Evolutionary conservation across 2,113 vertebrate genomes (phyloP), one percentile per base, ranked within the genome.

Genomic region (Dasyurus viverrinus): DNA sequence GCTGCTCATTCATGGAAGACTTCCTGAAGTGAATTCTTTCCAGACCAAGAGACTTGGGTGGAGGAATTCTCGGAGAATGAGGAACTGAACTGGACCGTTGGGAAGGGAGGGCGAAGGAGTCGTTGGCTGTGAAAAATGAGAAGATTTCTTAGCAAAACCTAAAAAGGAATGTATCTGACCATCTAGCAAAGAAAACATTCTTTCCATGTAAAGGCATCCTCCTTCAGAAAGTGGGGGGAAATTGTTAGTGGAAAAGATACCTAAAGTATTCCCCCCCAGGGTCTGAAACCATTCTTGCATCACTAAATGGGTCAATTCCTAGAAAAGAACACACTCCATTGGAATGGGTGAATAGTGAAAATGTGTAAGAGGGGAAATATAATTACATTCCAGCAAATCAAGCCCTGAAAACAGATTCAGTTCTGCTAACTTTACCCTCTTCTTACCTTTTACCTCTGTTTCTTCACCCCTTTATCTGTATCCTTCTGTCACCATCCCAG

Each of bases 31-130:
- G 99, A 96, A 98, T 98, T 92, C 98, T 98, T 92, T 99, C 99
- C 52, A 98, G 97, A 1, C 98, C 99, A 0, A 99, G 98, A 68
- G 99, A 99, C 47, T 99, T 99, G 1, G 99, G 98, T 2, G 99
- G 99, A 96, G 98, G 99, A 46, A 98, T 98, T 94, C 98, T 98
- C n/a, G 99, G 99, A 54, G 99, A 99, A 97, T 99, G 99, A 97
- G 99, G 99, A 0, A 99, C 98, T 8, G 99, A 99, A 96, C 98
- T 98, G 92, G 98, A 98, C 98, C 99, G 99, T 93, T 99, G 99
- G 2, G 98, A 98, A 95, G 98, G 94, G 0, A 96, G 93, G 54
- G 97, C 96, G 26, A 98, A 97, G 0, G 99, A 97, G 0, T 99
- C 99, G 7, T 97, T 99, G 98, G 97, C 98, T 97, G 68, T 93